phyloP scores from a whole-genome alignment of 2,113 vertebrate genomes.

The Elephas maximus region DNA sequence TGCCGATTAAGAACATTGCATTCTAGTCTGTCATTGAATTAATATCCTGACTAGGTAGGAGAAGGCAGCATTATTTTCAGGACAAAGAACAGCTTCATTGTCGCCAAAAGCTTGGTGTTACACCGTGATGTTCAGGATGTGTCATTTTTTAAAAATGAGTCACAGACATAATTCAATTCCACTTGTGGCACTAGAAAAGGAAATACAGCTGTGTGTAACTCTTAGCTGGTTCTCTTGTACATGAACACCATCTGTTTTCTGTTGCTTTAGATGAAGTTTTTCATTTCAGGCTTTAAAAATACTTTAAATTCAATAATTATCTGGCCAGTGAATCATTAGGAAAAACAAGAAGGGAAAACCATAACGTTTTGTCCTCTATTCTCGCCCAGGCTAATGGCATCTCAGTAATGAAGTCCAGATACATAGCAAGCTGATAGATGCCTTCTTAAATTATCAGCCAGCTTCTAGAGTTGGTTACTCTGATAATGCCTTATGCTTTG shows the following conservation, averaged over 20 bases:
- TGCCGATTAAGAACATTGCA: neutral
- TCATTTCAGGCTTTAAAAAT: slow-evolving; percentile 55
- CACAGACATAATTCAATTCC: slow-evolving; percentile 45
- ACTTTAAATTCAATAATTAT: neutral
- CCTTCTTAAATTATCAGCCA: neutral
- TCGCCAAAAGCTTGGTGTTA: neutral
- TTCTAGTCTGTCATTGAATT: slow-evolving; percentile 18
- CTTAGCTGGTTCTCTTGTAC: slow-evolving; percentile 9
- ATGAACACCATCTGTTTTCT: slow-evolving; percentile 68
- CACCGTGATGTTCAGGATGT: neutral
- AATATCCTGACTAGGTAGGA: slow-evolving; percentile 39
- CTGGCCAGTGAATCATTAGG: neutral
- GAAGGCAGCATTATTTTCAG: slow-evolving; percentile 46
- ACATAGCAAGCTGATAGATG: neutral
- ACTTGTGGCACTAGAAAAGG: slow-evolving; percentile 22
- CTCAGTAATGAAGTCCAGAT: neutral
- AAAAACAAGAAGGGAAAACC: neutral
- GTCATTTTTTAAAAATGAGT: slow-evolving; percentile 67
- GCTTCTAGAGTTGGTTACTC: neutral
- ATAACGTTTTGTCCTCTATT: neutral
- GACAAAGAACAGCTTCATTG: slow-evolving; percentile 31
- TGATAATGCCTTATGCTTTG: neutral
- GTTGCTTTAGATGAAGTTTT: slow-evolving; percentile 56
- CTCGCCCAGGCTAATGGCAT: slow-evolving; percentile 12
- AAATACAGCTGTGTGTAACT: slow-evolving; percentile 41